Conservation (phyloP, 1,140 invertebrate genomes). For the Ridgeia piscesae region DNA sequence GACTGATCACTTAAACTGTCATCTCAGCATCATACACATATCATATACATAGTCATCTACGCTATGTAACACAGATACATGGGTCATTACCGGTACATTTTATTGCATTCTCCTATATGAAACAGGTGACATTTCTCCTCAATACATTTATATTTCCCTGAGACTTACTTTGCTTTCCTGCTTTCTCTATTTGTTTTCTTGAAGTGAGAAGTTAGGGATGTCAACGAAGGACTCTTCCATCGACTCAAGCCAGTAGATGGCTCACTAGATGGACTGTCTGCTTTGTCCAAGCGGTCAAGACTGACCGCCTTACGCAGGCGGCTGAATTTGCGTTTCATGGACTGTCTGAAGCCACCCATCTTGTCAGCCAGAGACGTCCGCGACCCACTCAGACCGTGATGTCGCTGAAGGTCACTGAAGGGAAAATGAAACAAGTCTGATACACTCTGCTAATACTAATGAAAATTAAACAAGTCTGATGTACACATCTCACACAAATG, state of each 20-base stretch:
- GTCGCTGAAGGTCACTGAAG: conserved; percentile 28
- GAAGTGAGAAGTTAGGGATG: not conserved
- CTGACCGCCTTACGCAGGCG: conserved; percentile 34
- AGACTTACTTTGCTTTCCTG: conserved; percentile 10
- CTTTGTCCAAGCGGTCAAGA: conserved; percentile 32
- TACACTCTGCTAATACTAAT: not conserved
- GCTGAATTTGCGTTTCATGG: conserved; percentile 29
- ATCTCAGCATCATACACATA: not conserved
- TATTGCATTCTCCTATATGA: too few relatives aligned
- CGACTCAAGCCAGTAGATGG: not conserved
- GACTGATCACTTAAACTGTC: not conserved
- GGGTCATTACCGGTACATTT: too few relatives aligned
- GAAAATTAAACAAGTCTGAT: too few relatives aligned
- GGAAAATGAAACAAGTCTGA: not conserved
- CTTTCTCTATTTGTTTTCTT: conserved; percentile 12
- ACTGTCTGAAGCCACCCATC: conserved; percentile 28
- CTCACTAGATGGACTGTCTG: conserved; percentile 9
- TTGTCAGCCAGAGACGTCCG: conserved; percentile 30
- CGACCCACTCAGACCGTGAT: conserved; percentile 33
- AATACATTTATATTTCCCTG: too few relatives aligned
- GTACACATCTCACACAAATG: too few relatives aligned
- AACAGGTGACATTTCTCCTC: too few relatives aligned
- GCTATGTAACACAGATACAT: too few relatives aligned
- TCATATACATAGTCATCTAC: too few relatives aligned
- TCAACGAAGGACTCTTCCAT: not conserved